These are phyloP conservation scores for Ibidorhyncha struthersii DNA, from an alignment of 2,113 vertebrate species.

Conservation along the genomic window DNA sequence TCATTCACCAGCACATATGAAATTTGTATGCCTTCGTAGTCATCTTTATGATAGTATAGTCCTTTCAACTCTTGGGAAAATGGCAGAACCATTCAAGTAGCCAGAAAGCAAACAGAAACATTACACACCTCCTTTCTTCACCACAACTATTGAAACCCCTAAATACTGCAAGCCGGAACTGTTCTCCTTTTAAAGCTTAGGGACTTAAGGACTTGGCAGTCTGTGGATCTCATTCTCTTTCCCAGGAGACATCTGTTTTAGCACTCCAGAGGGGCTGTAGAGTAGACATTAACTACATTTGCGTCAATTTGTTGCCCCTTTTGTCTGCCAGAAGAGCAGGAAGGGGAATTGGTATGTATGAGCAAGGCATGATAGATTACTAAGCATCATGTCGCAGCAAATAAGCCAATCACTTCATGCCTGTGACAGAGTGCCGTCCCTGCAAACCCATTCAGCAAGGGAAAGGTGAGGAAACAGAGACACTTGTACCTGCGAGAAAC, in stretches of 20 bases:
- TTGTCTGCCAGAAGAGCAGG: neutral
- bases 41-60: neutral
- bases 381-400: neutral
- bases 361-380: neutral
- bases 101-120: neutral
- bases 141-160: neutral
- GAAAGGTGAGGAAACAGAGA: neutral
- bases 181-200: neutral
- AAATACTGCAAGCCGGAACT: accelerated
- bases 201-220: neutral
- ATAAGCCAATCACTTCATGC: neutral
- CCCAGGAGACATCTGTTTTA: neutral
- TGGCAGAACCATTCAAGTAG: neutral
- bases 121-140: neutral
- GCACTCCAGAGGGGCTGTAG: neutral
- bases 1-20: neutral
- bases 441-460: neutral
- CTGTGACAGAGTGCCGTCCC: neutral
- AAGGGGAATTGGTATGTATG: neutral
- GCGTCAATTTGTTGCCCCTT: neutral
- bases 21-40: conserved; percentile 18
- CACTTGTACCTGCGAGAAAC: neutral
- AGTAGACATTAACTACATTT: neutral
- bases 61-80: conserved; percentile 60
- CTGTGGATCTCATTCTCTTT: neutral